Evolutionary conservation across 2,888 invertebrate genomes (phyloP).

Genomic region (Amphimallon solstitiale): DNA sequence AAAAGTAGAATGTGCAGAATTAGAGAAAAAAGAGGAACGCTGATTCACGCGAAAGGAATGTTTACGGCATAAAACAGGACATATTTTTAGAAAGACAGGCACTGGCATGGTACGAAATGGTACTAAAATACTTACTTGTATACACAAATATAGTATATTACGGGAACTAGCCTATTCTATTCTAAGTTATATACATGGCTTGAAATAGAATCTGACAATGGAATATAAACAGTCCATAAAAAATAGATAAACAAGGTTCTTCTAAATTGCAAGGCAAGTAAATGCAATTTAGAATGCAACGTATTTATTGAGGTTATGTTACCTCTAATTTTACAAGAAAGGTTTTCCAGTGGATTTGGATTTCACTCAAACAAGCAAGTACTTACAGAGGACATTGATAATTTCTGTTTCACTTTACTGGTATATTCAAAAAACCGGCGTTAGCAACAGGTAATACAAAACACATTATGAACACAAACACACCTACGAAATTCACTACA

Average conservation of each 20-base stretch:
- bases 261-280: no score
- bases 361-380: constrained; percentile 13
- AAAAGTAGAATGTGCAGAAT: not conserved
- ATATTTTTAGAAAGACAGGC: not conserved
- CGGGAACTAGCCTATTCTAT: no score
- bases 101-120: no score
- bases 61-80: not conserved
- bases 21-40: not conserved
- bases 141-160: no score
- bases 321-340: not conserved
- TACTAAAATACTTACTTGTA: no score
- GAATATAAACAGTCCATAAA: no score
- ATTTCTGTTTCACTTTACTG: constrained; percentile 1
- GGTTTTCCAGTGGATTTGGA: not conserved
- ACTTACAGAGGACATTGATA: constrained; percentile 14
- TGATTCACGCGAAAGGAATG: constrained; percentile 24
- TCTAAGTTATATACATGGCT: no score
- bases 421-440: constrained; percentile 16
- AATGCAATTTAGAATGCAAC: no score
- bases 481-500: constrained; percentile 19
- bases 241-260: no score
- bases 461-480: constrained; percentile 21
- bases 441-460: constrained; percentile 20
- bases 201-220: no score
- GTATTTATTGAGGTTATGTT: constrained; percentile 14